These are phyloP conservation scores for Caloenas nicobarica DNA, from an alignment of 2,113 vertebrate genomes.

Conservation along the genomic window DNA sequence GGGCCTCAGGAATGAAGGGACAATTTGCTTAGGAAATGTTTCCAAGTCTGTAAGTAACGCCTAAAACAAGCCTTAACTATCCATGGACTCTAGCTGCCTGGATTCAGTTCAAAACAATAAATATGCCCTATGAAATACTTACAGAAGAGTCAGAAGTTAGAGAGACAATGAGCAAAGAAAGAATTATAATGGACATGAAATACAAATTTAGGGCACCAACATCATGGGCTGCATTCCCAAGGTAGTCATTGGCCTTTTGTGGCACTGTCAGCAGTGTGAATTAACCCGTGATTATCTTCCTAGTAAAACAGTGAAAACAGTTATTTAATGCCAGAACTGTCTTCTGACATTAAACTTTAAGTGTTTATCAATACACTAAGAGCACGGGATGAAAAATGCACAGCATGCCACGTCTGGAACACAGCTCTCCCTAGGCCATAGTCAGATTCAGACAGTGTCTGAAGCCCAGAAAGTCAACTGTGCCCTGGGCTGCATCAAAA, in stretches of 20 bases:
- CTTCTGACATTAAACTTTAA: background rate
- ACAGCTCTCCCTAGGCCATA: background rate
- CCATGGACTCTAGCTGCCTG: background rate
- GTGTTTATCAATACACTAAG: background rate
- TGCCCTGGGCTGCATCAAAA: too few species aligned
- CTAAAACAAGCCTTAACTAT: background rate
- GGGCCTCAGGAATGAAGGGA: background rate
- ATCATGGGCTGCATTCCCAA: background rate
- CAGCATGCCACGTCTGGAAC: background rate
- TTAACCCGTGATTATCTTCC: background rate
- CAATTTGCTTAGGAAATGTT: background rate
- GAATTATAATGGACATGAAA: background rate
- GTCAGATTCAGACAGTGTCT: background rate
- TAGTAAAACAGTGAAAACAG: background rate
- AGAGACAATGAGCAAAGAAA: background rate
- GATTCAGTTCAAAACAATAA: background rate
- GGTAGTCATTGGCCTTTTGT: background rate
- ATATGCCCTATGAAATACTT: background rate
- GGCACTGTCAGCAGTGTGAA: background rate
- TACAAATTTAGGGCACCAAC: background rate
- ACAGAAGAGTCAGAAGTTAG: background rate
- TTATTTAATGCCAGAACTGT: background rate
- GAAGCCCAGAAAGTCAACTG: too few species aligned
- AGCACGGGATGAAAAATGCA: background rate
- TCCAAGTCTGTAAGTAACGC: background rate